Conservation (phyloP, 2,113 vertebrate species). For the Limnothrissa miodon region DNA sequence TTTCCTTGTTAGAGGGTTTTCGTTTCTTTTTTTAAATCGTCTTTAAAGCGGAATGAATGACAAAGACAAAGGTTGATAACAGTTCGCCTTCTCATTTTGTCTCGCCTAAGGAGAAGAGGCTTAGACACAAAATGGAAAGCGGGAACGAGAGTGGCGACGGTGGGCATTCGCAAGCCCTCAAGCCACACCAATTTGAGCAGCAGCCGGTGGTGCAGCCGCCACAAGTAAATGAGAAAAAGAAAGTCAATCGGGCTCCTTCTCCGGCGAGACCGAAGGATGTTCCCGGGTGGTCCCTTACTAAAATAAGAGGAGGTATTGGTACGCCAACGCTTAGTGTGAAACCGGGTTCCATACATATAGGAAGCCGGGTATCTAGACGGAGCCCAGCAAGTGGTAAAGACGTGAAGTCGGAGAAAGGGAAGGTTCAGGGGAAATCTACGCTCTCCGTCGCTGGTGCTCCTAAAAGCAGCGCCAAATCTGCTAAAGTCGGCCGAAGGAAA, state of each 20-base stretch:
- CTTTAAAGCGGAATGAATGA: slow-evolving; percentile 77
- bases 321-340: slow-evolving; percentile 72
- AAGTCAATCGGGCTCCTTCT: slow-evolving; percentile 85
- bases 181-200: slow-evolving; percentile 38
- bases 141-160: slow-evolving; percentile 63
- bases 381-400: slow-evolving; percentile 67
- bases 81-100: slow-evolving; percentile 68
- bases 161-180: slow-evolving; percentile 54
- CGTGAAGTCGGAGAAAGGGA: slow-evolving; percentile 57
- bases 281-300: slow-evolving; percentile 84
- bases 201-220: slow-evolving; percentile 44
- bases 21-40: slow-evolving; percentile 54
- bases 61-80: slow-evolving; percentile 80
- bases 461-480: slow-evolving; percentile 48
- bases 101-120: slow-evolving; percentile 74
- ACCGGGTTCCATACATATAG: slow-evolving; percentile 72
- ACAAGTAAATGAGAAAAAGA: slow-evolving; percentile 73
- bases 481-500: slow-evolving; percentile 65
- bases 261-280: slow-evolving; percentile 88
- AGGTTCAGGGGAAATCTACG: slow-evolving; percentile 51
- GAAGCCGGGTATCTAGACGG: slow-evolving; percentile 69
- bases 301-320: slow-evolving; percentile 79
- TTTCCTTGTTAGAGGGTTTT: slow-evolving; percentile 33
- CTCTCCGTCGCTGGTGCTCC: slow-evolving; percentile 28
- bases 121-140: slow-evolving; percentile 74